Conservation (phyloP, 2,888 invertebrate genomes). For the Amphiduros pacificus region DNA sequence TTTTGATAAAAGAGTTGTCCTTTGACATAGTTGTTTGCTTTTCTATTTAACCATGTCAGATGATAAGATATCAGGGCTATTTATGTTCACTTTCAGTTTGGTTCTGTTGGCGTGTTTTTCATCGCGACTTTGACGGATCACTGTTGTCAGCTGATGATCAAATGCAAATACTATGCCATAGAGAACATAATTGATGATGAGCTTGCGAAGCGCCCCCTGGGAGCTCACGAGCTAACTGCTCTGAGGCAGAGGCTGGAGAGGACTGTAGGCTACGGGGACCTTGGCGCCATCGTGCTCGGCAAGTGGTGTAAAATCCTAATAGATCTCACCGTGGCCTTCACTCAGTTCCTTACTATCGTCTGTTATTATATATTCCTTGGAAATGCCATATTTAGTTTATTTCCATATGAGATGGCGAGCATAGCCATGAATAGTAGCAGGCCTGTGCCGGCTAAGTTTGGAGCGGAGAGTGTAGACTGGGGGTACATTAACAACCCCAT, state of each 20-base stretch:
- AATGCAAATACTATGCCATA: conserved; percentile 49
- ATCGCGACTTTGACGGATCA: conserved; percentile 50
- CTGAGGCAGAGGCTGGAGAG: conserved; percentile 4
- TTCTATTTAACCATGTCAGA: no score
- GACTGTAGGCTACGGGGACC: conserved; percentile 33
- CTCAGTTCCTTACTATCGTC: conserved; percentile 54
- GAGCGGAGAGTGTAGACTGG: no score
- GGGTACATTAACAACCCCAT: no score
- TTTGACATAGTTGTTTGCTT: no score
- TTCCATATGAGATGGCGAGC: conserved; percentile 3
- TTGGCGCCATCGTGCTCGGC: conserved; percentile 15
- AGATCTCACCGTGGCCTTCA: conserved; percentile 40
- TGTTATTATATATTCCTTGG: conserved; percentile 54
- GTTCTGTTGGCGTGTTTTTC: conserved; percentile 41
- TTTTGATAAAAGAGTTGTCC: no score
- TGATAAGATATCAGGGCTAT: no score
- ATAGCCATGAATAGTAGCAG: not conserved
- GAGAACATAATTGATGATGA: conserved; percentile 11
- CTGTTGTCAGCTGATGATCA: conserved; percentile 52
- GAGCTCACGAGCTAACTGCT: not conserved
- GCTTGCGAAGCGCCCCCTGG: not conserved
- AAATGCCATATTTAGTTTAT: conserved; percentile 6
- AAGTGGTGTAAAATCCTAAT: conserved; percentile 12
- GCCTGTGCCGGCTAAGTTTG: not conserved
- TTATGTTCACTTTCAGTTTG: conserved; percentile 39